Conservation (phyloP, 2,113 vertebrate species). For the Sphyrna mokarran region DNA sequence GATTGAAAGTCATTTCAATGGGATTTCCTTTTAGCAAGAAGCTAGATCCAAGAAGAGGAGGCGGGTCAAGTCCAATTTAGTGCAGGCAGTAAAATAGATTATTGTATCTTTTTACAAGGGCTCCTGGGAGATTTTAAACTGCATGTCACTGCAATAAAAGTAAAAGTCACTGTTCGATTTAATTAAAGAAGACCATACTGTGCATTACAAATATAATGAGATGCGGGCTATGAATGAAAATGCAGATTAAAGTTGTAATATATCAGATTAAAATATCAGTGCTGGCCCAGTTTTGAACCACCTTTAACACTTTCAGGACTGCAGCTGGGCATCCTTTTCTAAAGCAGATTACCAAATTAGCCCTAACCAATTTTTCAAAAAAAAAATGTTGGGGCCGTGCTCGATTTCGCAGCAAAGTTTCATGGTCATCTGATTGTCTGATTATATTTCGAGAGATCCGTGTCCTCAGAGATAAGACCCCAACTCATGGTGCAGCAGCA, state of each 20-base stretch:
- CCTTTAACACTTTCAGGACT: not conserved
- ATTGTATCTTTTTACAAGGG: constrained; percentile 29
- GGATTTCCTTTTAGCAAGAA: not conserved
- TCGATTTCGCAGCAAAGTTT: not conserved
- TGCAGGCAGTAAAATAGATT: constrained; percentile 4
- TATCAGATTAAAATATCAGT: constrained; percentile 37
- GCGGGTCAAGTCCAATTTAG: not conserved
- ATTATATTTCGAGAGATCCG: not conserved
- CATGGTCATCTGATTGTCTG: not conserved
- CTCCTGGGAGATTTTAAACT: constrained; percentile 32
- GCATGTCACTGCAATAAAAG: constrained; percentile 17
- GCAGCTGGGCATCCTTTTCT: not conserved
- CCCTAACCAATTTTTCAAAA: too few species aligned
- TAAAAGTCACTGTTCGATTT: constrained; percentile 29
- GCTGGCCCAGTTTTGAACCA: not conserved
- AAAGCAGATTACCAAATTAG: not conserved
- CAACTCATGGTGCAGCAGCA: not conserved
- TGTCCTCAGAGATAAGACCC: not conserved
- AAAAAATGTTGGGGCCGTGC: not conserved
- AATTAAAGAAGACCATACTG: constrained; percentile 20
- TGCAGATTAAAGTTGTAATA: constrained; percentile 36
- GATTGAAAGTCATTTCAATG: constrained; percentile 20
- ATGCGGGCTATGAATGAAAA: constrained; percentile 33
- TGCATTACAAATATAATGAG: constrained; percentile 32
- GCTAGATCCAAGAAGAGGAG: not conserved